Conservation (phyloP, 2,113 vertebrate genomes). For the Eulemur rufifrons region DNA sequence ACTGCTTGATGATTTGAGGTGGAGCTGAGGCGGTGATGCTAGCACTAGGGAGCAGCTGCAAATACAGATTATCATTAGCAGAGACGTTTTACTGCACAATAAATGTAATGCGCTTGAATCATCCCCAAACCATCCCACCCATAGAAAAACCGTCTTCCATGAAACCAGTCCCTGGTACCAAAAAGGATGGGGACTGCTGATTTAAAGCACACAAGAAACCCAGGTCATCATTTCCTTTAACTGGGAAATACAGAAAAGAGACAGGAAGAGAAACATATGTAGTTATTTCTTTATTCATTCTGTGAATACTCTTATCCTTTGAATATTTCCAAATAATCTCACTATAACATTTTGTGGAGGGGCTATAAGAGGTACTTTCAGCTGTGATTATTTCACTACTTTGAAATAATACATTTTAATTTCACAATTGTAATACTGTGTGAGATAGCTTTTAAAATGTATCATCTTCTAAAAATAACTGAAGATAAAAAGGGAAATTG, state of each 20-base stretch:
- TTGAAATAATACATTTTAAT: not conserved
- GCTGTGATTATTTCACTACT: not conserved
- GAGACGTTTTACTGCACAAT: too few relatives aligned
- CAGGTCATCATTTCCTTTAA: not conserved
- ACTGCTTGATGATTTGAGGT: too few relatives aligned
- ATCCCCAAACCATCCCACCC: too few relatives aligned
- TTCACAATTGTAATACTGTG: not conserved
- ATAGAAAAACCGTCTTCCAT: too few relatives aligned
- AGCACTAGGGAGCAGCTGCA: too few relatives aligned
- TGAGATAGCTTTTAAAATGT: not conserved
- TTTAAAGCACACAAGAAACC: not conserved
- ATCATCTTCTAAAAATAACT: slow-evolving; percentile 32
- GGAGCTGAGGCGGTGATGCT: too few relatives aligned
- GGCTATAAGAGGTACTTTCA: not conserved
- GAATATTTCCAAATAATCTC: not conserved
- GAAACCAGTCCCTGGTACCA: too few relatives aligned
- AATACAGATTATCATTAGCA: too few relatives aligned
- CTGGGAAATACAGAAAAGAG: not conserved
- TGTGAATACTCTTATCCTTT: not conserved
- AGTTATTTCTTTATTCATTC: not conserved
- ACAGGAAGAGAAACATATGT: not conserved
- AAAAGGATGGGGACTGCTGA: not conserved
- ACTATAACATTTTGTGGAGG: not conserved
- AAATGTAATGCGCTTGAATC: too few relatives aligned
- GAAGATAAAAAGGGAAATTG: not conserved